These are phyloP conservation scores for Pemphigus obesinymphae DNA, from an alignment of 1,140 invertebrate species.

Conservation along the genomic window DNA sequence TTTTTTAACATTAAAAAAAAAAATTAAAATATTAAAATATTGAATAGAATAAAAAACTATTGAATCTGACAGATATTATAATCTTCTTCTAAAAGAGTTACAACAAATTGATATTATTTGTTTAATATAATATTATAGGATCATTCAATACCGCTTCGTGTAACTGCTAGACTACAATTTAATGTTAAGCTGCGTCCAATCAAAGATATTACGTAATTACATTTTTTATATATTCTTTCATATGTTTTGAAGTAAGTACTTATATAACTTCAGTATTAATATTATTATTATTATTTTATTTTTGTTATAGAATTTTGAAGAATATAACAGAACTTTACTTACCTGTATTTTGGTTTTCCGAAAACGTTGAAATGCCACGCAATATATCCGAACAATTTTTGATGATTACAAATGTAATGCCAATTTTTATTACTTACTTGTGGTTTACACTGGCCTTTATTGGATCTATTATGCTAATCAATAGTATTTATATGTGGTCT, in stretches of 20 bases:
- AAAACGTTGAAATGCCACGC: neutral
- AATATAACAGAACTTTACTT: constrained; percentile 5
- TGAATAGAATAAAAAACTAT: too few species aligned
- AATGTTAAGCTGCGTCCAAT: constrained; percentile 68
- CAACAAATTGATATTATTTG: too few species aligned
- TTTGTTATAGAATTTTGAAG: constrained; percentile 4
- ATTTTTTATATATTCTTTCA: constrained; percentile 47
- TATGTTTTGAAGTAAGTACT: too few species aligned
- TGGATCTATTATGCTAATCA: constrained; percentile 2
- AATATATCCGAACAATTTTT: constrained; percentile 14
- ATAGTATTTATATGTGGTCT: constrained; percentile 13
- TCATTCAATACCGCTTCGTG: constrained; percentile 67
- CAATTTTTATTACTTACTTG: constrained; percentile 3
- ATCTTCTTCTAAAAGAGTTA: too few species aligned
- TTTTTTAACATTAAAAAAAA: too few species aligned
- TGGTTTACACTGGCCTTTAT: constrained; percentile 2
- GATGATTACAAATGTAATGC: constrained; percentile 13
- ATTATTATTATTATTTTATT: neutral
- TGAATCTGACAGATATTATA: too few species aligned
- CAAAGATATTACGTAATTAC: constrained; percentile 57
- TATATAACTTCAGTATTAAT: too few species aligned
- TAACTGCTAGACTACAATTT: constrained; percentile 69
- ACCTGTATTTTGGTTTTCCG: constrained; percentile 26
- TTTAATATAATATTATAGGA: constrained; percentile 53
- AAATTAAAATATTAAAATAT: too few species aligned